Conservation (phyloP, 2,888 invertebrate genomes). For the Brachypalpus laphriformis region DNA sequence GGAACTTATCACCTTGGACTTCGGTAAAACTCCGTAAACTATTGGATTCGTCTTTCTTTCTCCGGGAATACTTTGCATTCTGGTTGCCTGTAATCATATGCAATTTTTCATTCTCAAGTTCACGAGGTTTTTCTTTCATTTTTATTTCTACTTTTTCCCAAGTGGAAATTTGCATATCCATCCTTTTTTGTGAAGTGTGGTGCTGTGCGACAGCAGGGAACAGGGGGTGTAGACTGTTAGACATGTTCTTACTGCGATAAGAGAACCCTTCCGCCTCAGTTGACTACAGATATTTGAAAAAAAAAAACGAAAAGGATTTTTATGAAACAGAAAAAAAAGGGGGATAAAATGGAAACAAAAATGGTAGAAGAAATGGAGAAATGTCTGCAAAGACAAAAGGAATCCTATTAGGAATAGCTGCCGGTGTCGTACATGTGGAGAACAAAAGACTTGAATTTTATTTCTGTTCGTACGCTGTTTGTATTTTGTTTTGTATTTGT, state of each 20-base stretch:
- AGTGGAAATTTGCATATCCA: conserved; percentile 58
- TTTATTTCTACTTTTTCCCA: conserved; percentile 3
- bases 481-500: background rate
- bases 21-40: conserved; percentile 29
- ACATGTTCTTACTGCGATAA: conserved; percentile 47
- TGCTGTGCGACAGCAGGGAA: conserved; percentile 24
- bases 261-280: conserved; percentile 45
- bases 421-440: conserved; percentile 40
- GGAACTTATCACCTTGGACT: conserved; percentile 63
- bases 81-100: conserved; percentile 65
- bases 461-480: background rate
- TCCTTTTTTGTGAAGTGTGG: background rate
- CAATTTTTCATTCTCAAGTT: conserved; percentile 70
- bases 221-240: conserved; percentile 37
- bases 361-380: conserved; percentile 6
- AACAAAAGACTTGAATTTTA: conserved; percentile 47
- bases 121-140: conserved; percentile 40
- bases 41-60: conserved; percentile 14
- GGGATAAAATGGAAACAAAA: background rate
- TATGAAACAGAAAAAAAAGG: conserved; percentile 33
- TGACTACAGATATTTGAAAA: conserved; percentile 14
- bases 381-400: conserved; percentile 64
- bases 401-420: conserved; percentile 65
- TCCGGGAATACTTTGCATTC: conserved; percentile 60
- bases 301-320: conserved; percentile 9